Base-by-base conservation (phyloP, 2,113 vertebrate genomes). In the Barbus barbus region DNA sequence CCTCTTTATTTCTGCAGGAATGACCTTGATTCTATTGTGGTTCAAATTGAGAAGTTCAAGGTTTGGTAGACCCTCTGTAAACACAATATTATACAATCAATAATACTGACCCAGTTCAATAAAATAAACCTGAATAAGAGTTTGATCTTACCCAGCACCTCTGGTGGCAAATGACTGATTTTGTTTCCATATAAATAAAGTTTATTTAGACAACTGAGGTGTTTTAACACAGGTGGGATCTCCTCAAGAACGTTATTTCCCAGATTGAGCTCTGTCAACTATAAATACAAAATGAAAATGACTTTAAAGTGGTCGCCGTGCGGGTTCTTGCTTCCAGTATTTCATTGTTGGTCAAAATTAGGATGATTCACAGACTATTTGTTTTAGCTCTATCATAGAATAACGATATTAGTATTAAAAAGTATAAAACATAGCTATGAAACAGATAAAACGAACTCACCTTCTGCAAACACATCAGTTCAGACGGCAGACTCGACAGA, bases 191-290 rank as follows among this genome's bases (percentile, higher is more conserved):
- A 96, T 84, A 97, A 89, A 87, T 95, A 93, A 31, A 96, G 93
- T 26, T 91, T 95, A 87, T 90, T 93, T 84, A 96, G 83, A 31
- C 91, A 92, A 63, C 72, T 88, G 78, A 97, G 93, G 67, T 92
- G 90, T 87, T 90, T 92, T 86, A 96, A 22, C 56, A 95, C 95
- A 88, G 91, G 89, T 48, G 96, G 95, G 63, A 96, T 83, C 89
- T 95, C 94, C 90, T 94, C 89, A 85, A 97, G 91, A 87, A 86
- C 83, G 85, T 96, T 97, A 89, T 96, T 96, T 81, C 95, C 95
- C 88, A 96, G 89, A 89, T 95, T 95, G 86, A 97, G 90, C 81
- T 91, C 90, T 79, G 87, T 90, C 89, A 95, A 83, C 94, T 91
- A 28, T 56, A 28, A 60, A 85, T 36, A 53, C 7, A 76, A 2